Evolutionary conservation across 2,113 vertebrate species (phyloP).

Genomic region (Psittacula cyanocephala): DNA sequence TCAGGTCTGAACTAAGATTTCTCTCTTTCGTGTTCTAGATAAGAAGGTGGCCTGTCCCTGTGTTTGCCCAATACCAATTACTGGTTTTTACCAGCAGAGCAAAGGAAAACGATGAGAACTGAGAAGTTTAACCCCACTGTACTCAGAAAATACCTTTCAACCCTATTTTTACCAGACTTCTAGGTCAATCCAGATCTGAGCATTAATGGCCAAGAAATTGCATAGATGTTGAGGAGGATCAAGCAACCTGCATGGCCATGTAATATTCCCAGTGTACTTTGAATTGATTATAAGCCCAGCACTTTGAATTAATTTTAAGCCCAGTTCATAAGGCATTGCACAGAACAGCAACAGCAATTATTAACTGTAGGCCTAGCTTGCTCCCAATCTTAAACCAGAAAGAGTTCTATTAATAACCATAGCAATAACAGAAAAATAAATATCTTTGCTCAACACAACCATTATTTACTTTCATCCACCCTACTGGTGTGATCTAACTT

Average conservation of each 20-base stretch:
- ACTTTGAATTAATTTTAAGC: neutral
- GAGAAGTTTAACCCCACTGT: neutral
- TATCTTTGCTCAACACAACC: neutral
- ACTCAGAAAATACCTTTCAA: neutral
- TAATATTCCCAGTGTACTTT: neutral
- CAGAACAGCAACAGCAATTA: slow-evolving; percentile 15
- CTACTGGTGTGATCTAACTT: neutral
- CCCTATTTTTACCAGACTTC: neutral
- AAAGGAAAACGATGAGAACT: neutral
- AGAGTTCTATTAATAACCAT: slow-evolving; percentile 13
- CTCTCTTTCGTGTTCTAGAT: neutral
- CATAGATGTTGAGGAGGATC: neutral
- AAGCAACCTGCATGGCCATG: neutral
- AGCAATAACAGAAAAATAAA: slow-evolving; percentile 32
- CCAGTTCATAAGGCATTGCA: neutral
- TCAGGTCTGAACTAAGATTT: neutral
- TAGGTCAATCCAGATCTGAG: neutral
- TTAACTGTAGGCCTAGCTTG: slow-evolving; percentile 9
- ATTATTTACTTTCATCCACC: slow-evolving; percentile 12
- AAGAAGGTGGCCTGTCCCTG: neutral
- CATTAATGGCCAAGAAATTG: neutral
- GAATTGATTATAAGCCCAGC: neutral
- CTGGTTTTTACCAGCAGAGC: neutral
- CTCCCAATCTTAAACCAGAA: slow-evolving; percentile 15
- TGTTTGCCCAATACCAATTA: neutral